These are phyloP conservation scores for Cydia pomonella DNA, from an alignment of 1,140 invertebrate genomes.

Conservation along the genomic window DNA sequence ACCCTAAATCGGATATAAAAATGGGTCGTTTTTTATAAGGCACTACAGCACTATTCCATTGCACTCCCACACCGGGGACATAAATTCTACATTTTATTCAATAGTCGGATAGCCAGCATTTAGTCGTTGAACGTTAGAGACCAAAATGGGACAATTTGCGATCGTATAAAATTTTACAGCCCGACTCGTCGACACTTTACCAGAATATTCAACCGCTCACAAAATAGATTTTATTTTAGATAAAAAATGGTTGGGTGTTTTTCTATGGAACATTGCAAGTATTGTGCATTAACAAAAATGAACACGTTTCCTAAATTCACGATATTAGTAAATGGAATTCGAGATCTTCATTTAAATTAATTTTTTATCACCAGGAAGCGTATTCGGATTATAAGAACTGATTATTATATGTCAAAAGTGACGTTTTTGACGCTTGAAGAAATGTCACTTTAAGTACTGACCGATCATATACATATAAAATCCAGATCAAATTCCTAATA, in stretches of 20 bases:
- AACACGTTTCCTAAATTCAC: neutral
- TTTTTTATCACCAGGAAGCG: too few relatives aligned
- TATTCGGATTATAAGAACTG: too few relatives aligned
- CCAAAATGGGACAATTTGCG: constrained; percentile 32
- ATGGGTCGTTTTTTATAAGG: constrained; percentile 27
- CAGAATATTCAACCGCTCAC: constrained; percentile 23
- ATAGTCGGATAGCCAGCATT: constrained; percentile 25
- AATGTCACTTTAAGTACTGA: too few relatives aligned
- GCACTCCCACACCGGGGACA: constrained; percentile 15
- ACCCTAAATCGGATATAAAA: constrained; percentile 29
- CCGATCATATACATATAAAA: too few relatives aligned
- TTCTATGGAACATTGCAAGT: neutral
- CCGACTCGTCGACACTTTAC: constrained; percentile 26
- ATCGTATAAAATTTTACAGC: constrained; percentile 31
- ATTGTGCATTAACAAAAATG: neutral
- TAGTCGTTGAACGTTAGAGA: constrained; percentile 30
- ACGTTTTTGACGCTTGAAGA: too few relatives aligned
- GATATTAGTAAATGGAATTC: too few relatives aligned
- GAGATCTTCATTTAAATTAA: too few relatives aligned
- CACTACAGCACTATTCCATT: constrained; percentile 29
- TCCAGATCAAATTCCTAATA: too few relatives aligned
- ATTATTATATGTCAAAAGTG: too few relatives aligned
- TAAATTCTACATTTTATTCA: constrained; percentile 31
- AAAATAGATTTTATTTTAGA: constrained; percentile 18
- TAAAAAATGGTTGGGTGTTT: neutral